phyloP scores from a whole-genome alignment of 2,797 vertebrate genomes.

The Pipistrellus pygmaeus region DNA sequence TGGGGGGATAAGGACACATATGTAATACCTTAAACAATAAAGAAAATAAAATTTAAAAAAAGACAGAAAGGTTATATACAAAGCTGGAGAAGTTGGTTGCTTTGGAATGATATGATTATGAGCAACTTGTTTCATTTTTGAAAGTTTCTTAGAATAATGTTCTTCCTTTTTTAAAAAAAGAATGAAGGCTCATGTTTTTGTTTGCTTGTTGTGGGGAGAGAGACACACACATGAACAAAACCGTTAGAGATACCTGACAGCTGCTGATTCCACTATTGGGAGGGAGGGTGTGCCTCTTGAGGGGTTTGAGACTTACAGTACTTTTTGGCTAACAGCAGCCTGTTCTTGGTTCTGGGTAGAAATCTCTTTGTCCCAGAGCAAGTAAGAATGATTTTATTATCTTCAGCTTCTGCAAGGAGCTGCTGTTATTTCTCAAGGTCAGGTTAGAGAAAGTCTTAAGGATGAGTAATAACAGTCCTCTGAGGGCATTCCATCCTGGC shows the following conservation, averaged over 20 bases:
- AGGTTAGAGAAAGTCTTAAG: conserved; percentile 48
- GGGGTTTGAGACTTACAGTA: neutral
- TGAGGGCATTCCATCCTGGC: conserved; percentile 27
- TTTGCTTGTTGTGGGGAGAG: neutral
- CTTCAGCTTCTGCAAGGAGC: conserved; percentile 5
- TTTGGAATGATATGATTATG: neutral
- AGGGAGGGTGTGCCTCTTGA: neutral
- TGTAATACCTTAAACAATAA: too few relatives aligned
- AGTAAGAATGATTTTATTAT: conserved; percentile 66
- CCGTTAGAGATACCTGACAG: neutral
- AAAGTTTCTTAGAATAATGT: neutral
- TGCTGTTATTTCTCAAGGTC: conserved; percentile 43
- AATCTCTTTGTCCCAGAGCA: conserved; percentile 43
- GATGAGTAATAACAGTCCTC: neutral
- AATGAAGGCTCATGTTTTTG: neutral
- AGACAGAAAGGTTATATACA: neutral
- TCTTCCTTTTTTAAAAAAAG: neutral
- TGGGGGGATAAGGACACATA: too few relatives aligned
- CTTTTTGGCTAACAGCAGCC: neutral
- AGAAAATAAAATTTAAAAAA: neutral
- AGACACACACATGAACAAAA: neutral
- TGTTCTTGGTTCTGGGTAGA: conserved; percentile 10
- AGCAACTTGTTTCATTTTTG: neutral
- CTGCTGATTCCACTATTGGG: neutral
- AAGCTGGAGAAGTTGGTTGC: neutral